These are phyloP conservation scores for Apeira syringaria DNA, from an alignment of 2,888 invertebrate genomes.

Conservation along the genomic window DNA sequence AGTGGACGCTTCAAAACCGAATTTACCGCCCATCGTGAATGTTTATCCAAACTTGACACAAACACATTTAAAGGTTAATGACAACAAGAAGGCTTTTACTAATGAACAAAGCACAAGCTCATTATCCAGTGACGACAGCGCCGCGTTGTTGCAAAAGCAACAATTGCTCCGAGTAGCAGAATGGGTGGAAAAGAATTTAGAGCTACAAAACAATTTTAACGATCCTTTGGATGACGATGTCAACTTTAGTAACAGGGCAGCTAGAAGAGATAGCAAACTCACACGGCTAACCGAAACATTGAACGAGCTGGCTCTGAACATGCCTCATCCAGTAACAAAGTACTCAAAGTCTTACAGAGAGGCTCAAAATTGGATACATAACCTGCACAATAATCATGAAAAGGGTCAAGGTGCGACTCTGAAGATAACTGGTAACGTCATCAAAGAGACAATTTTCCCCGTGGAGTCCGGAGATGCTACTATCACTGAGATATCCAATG, in stretches of 20 bases:
- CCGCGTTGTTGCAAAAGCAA: conserved; percentile 83
- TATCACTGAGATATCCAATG: conserved; percentile 61
- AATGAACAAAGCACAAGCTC: conserved; percentile 80
- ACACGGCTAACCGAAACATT: conserved; percentile 68
- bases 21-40: conserved; percentile 68
- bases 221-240: conserved; percentile 73
- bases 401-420: conserved; percentile 38
- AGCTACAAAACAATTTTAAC: conserved; percentile 73
- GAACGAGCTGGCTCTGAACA: conserved; percentile 72
- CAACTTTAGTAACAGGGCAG: conserved; percentile 53
- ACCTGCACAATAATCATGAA: conserved; percentile 42
- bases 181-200: conserved; percentile 88
- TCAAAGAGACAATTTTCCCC: conserved; percentile 73
- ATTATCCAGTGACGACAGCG: conserved; percentile 78
- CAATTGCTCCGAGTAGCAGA: conserved; percentile 89
- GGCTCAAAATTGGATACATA: conserved; percentile 59
- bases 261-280: conserved; percentile 64
- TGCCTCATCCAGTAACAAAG: conserved; percentile 78
- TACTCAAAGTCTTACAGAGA: conserved; percentile 67
- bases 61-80: conserved; percentile 75
- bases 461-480: conserved; percentile 67
- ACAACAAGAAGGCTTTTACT: conserved; percentile 69
- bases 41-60: conserved; percentile 77
- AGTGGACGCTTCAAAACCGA: conserved; percentile 49
- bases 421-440: conserved; percentile 54